Conservation (phyloP, 2,888 invertebrate genomes). For the Ectemnius continuus region DNA sequence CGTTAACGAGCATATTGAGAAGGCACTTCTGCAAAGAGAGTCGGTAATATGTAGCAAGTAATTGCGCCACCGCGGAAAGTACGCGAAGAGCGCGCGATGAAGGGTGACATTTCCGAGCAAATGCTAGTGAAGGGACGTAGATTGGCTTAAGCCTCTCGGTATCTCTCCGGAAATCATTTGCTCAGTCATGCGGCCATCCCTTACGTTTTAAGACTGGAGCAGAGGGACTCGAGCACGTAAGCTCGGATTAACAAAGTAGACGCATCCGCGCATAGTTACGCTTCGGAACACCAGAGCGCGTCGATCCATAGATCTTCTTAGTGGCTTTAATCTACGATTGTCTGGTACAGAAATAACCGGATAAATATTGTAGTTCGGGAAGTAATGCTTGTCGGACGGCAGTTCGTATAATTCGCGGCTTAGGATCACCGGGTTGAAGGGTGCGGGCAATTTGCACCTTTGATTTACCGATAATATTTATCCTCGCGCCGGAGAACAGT, state of each 20-base stretch:
- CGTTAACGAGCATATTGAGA: no score
- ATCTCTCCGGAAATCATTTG: conserved; percentile 11
- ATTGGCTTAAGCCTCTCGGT: not conserved
- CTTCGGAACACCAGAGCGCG: no score
- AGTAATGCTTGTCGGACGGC: not conserved
- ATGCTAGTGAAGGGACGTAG: not conserved
- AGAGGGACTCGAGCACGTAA: no score
- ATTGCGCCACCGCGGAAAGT: conserved; percentile 10
- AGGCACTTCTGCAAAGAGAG: no score
- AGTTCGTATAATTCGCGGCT: not conserved
- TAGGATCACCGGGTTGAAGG: not conserved
- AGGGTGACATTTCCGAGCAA: conserved; percentile 4
- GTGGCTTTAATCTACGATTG: no score
- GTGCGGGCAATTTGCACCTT: conserved; percentile 18
- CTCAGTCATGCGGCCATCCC: not conserved
- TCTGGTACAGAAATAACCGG: no score
- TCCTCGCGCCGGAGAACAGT: conserved; percentile 52
- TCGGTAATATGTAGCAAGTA: not conserved
- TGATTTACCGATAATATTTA: conserved; percentile 61
- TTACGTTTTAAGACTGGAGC: not conserved
- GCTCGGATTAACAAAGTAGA: no score
- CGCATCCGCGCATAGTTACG: no score
- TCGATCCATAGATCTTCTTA: no score
- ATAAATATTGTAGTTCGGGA: no score
- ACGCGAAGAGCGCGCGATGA: not conserved